Evolutionary conservation across 2,888 invertebrate genomes (phyloP).

Genomic region (Pseudococcus viburni): DNA sequence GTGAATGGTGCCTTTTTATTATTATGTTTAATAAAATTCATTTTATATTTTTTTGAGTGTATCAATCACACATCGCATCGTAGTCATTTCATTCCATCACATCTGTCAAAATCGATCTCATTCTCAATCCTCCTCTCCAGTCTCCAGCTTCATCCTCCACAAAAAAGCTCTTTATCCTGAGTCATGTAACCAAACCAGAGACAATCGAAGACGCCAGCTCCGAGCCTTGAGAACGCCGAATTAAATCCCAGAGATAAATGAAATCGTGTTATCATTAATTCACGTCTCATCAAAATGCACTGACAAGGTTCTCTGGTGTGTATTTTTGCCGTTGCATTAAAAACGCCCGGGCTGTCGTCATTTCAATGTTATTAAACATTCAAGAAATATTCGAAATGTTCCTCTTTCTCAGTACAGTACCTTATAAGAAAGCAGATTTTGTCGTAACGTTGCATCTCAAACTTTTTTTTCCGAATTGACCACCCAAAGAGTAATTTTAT

Average conservation of each 20-base stretch:
- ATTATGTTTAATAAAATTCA: too few species aligned
- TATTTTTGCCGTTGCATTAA: conserved; percentile 11
- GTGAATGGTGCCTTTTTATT: too few species aligned
- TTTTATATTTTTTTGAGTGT: too few species aligned
- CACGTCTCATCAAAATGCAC: conserved; percentile 29
- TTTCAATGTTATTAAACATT: not conserved
- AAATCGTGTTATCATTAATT: conserved; percentile 41
- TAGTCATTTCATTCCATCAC: too few species aligned
- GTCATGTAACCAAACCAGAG: not conserved
- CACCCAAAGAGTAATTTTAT: conserved; percentile 41
- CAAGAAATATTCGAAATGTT: not conserved
- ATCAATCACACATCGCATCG: too few species aligned
- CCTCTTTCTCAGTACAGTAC: not conserved
- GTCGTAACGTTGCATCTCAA: not conserved
- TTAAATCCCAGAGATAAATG: conserved; percentile 3
- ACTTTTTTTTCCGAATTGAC: not conserved
- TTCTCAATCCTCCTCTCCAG: too few species aligned
- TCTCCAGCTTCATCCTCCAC: too few species aligned
- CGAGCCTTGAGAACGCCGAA: not conserved
- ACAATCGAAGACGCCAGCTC: not conserved
- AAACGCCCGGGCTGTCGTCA: not conserved
- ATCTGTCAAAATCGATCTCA: too few species aligned
- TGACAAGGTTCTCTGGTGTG: not conserved
- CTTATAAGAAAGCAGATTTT: conserved; percentile 1
- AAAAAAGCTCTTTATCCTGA: not conserved